phyloP scores from a whole-genome alignment of 2,888 invertebrate species.

The Coenonympha glycerion region DNA sequence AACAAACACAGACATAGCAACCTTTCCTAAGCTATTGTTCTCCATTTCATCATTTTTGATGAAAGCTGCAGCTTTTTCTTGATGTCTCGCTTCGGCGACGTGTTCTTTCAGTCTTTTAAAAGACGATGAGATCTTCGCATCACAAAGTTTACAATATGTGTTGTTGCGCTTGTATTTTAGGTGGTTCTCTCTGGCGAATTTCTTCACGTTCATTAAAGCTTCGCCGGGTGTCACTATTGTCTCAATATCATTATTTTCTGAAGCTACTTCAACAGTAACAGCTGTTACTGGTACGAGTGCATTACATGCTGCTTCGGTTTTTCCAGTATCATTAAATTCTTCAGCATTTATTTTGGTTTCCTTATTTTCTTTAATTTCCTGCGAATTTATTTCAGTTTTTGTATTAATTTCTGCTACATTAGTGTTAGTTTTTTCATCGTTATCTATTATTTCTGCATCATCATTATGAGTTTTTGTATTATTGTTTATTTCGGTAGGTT shows the following conservation, averaged over 20 bases:
- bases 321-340: too few species aligned
- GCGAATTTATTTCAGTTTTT: background rate
- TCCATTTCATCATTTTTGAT: background rate
- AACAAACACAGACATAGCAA: conserved; percentile 5
- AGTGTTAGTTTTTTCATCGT: too few species aligned
- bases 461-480: too few species aligned
- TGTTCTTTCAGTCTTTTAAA: conserved; percentile 40
- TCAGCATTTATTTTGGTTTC: background rate
- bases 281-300: too few species aligned
- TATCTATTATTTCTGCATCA: too few species aligned
- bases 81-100: conserved; percentile 36
- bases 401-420: background rate
- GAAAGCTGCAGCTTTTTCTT: conserved; percentile 18
- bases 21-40: too few species aligned
- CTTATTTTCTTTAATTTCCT: background rate
- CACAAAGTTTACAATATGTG: conserved; percentile 35
- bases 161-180: conserved; percentile 32
- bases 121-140: conserved; percentile 32
- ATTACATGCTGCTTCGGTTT: too few species aligned
- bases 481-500: too few species aligned
- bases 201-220: conserved; percentile 13
- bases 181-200: conserved; percentile 33
- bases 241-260: background rate
- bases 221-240: conserved; percentile 10
- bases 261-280: background rate